Evolutionary conservation across 2,888 invertebrate species (phyloP).

Genomic region (Seira musarum): DNA sequence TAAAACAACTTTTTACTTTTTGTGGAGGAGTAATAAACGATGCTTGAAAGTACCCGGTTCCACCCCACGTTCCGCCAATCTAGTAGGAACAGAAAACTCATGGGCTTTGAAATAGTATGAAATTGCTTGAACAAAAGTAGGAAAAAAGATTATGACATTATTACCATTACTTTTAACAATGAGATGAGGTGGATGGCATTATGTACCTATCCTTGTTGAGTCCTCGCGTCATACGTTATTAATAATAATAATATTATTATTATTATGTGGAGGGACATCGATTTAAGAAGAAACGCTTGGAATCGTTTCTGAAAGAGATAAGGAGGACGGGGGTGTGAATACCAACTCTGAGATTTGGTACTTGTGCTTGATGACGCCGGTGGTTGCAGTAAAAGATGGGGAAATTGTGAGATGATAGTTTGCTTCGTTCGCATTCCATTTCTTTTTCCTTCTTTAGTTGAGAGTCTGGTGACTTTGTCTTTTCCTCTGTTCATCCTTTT

Average conservation of each 20-base stretch:
- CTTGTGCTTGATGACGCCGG: too few species aligned
- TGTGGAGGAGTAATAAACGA: conserved; percentile 33
- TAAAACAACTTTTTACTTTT: conserved; percentile 13
- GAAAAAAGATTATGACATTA: not conserved
- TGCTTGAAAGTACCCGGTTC: conserved; percentile 2
- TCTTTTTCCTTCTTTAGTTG: too few species aligned
- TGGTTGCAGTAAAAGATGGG: too few species aligned
- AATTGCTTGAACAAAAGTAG: not conserved
- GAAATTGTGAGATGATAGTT: too few species aligned
- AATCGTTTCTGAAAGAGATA: too few species aligned
- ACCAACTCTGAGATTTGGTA: too few species aligned
- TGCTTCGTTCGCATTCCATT: too few species aligned
- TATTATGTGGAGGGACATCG: too few species aligned
- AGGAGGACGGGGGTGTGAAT: too few species aligned
- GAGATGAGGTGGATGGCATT: conserved; percentile 15
- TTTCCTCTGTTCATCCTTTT: conserved; percentile 16
- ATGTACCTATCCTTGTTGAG: not conserved
- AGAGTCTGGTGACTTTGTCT: conserved; percentile 35
- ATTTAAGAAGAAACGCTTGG: too few species aligned
- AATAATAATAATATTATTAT: too few species aligned
- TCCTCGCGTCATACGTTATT: too few species aligned
- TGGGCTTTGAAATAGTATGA: not conserved
- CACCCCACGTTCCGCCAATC: not conserved
- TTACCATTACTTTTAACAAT: not conserved
- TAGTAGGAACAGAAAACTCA: not conserved